These are phyloP conservation scores for Coptodon rendalli DNA, from an alignment of 2,113 vertebrate genomes.

Conservation along the genomic window DNA sequence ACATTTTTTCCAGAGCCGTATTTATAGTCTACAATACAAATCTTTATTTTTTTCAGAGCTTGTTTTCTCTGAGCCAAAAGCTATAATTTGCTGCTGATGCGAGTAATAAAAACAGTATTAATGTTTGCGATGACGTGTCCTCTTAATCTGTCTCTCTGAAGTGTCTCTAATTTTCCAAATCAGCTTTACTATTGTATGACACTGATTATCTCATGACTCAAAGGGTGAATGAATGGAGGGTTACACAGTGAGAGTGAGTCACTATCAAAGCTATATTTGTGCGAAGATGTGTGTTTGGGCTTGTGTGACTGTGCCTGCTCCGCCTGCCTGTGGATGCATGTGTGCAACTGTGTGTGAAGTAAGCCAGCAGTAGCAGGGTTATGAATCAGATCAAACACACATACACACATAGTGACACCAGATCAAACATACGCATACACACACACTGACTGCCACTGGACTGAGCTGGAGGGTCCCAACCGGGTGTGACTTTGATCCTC, in stretches of 20 bases:
- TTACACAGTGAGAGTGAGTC: conserved; percentile 47
- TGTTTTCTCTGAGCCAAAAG: conserved; percentile 1
- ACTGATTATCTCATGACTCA: conserved; percentile 46
- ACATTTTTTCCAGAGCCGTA: not conserved
- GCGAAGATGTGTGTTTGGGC: conserved; percentile 1
- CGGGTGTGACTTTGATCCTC: conserved; percentile 53
- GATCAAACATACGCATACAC: conserved; percentile 26
- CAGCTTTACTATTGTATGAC: conserved; percentile 30
- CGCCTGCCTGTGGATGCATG: conserved; percentile 10
- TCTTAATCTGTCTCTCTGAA: conserved; percentile 36
- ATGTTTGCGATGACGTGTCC: conserved; percentile 14
- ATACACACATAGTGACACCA: conserved; percentile 26
- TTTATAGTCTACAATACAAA: conserved; percentile 18
- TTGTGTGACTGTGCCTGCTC: conserved; percentile 9
- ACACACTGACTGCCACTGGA: not conserved
- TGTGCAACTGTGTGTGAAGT: conserved; percentile 41
- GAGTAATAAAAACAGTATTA: conserved; percentile 30
- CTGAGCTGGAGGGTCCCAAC: conserved; percentile 19
- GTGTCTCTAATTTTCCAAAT: conserved; percentile 50
- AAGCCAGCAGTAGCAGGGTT: conserved; percentile 37
- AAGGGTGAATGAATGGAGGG: conserved; percentile 51
- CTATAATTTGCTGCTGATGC: conserved; percentile 17
- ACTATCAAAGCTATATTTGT: conserved; percentile 58
- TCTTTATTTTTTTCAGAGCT: not conserved
- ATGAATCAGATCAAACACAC: conserved; percentile 49